Conservation (phyloP, 2,797 vertebrate species). For the Sebastiscus albofasciatus region DNA sequence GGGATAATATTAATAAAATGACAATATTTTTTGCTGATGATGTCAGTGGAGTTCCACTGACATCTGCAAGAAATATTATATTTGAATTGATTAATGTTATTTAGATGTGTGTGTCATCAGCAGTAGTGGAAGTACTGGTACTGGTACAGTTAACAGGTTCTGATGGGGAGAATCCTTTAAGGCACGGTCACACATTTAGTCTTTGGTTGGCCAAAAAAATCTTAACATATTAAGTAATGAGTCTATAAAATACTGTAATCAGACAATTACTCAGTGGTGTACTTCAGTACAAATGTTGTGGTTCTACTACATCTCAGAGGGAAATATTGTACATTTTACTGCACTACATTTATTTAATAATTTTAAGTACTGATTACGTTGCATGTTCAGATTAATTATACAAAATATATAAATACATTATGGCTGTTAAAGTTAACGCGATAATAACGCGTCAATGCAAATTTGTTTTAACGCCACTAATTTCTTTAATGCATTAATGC, state of each 20-base stretch:
- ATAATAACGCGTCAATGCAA: no score
- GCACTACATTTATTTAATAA: background rate
- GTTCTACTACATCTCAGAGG: background rate
- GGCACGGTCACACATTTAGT: background rate
- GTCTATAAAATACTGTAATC: background rate
- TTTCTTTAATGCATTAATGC: no score
- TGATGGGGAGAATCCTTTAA: no score
- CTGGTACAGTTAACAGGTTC: background rate
- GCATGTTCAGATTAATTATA: background rate
- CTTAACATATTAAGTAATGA: background rate
- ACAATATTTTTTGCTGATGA: no score
- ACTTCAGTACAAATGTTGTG: no score
- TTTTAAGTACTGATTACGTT: background rate
- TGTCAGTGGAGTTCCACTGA: no score
- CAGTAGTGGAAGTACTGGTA: background rate
- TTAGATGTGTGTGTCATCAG: background rate
- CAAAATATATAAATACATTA: no score
- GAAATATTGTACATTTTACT: background rate
- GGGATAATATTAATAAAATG: no score
- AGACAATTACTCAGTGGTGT: background rate
- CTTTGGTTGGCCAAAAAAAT: background rate
- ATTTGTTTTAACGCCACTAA: no score
- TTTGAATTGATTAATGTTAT: background rate
- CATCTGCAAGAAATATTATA: background rate
- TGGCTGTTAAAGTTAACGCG: no score